These are phyloP conservation scores for Elgonia sp. DNA, from an alignment of 2,888 invertebrate genomes.

Conservation along the genomic window DNA sequence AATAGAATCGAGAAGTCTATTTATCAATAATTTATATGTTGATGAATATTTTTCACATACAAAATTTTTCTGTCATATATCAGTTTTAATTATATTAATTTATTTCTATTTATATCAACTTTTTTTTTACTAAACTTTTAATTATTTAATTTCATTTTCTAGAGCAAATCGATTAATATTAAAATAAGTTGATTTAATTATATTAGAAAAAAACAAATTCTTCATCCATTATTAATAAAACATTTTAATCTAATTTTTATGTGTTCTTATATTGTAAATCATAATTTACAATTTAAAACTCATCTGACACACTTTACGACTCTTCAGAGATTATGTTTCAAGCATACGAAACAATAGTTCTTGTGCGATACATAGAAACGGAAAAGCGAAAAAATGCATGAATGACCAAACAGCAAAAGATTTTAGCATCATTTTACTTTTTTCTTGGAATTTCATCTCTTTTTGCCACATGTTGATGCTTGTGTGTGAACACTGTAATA, in stretches of 20 bases:
- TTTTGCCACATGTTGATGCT: slow-evolving; percentile 11
- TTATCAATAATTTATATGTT: too few species aligned
- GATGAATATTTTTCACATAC: too few species aligned
- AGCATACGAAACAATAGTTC: slow-evolving; percentile 42
- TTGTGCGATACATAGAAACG: slow-evolving; percentile 15
- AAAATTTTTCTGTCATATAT: too few species aligned
- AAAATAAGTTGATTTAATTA: too few species aligned
- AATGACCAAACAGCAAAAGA: slow-evolving; percentile 34
- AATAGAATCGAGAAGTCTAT: too few species aligned
- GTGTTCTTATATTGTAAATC: slow-evolving; percentile 10
- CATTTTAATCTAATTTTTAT: background rate
- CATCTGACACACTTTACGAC: slow-evolving; percentile 46
- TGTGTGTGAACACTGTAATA: background rate
- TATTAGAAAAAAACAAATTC: too few species aligned
- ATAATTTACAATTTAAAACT: slow-evolving; percentile 14
- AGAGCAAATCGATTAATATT: too few species aligned
- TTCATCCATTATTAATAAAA: too few species aligned
- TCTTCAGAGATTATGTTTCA: slow-evolving; percentile 40
- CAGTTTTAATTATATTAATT: too few species aligned
- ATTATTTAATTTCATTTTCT: too few species aligned
- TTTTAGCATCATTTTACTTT: slow-evolving; percentile 30
- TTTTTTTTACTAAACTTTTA: too few species aligned
- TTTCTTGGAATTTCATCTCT: slow-evolving; percentile 3
- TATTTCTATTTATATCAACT: too few species aligned
- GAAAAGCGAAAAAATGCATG: slow-evolving; percentile 40